Base-by-base conservation (phyloP, 2,113 vertebrate genomes). In the Cervus canadensis region DNA sequence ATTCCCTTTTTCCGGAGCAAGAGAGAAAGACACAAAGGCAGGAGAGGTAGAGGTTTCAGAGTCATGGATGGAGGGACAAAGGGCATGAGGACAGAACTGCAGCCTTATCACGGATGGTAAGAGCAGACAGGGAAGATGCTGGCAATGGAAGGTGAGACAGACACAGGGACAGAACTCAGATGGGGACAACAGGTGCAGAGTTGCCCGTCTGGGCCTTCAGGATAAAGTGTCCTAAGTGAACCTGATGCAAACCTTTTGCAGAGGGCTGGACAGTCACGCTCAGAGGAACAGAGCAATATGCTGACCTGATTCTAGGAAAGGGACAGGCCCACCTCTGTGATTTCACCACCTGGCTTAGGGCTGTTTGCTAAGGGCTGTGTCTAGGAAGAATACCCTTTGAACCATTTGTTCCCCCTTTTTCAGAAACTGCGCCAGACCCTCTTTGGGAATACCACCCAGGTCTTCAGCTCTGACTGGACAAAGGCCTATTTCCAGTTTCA, bases 401-500 rank as follows among this genome's bases (percentile, higher is more conserved):
- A 40, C 48, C 7, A 9, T 45, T 87, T 62, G 64, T 52, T 62
- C 28, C 89, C 56, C 43, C 56, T 7, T 78, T 81, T 86, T 33
- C 97, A 99, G 99, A 98, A 94, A 54, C 98, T 99, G 89, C 98
- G 98, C 67, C 97, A 98, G 96, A 98, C 99, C 82, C 97, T 99
- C 5, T 99, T 99, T 45, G 99, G 99, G 40, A 98, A 97, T 15
- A 87, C 67, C 0, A 93, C 87, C n/a, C 97, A 97, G 0, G 7
- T 98, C 83, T 99, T 99, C 85, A 99, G 97, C 98, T 94, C 96
- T 0, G 98, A 99, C 88, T 99, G 99, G 99, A 98, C 98, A 96
- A 99, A 96, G 87, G 98, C 99, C 0, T 81, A 59, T 89, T 99
- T 99, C 98, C 98, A 98, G 86, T 99, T 99, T 86, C 98, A 98